Evolutionary conservation across 2,888 invertebrate genomes (phyloP).

Genomic region (Plagodis dolabraria): DNA sequence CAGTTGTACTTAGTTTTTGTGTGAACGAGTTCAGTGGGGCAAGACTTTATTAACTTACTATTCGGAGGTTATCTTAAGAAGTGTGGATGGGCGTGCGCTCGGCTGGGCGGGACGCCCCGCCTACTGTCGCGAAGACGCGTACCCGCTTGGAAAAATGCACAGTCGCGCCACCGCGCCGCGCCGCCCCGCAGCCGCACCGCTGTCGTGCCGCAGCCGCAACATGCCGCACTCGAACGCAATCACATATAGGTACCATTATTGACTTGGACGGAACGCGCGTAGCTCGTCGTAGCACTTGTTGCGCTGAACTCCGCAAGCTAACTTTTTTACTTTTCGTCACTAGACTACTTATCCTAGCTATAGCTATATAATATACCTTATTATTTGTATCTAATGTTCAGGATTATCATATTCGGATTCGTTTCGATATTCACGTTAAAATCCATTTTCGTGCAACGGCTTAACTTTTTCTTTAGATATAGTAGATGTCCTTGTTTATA

Average conservation of each 20-base stretch:
- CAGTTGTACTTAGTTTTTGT: neutral
- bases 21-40: neutral
- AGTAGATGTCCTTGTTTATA: too few relatives aligned
- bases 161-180: constrained; percentile 15
- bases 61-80: constrained; percentile 50
- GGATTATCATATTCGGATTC: too few relatives aligned
- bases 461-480: too few relatives aligned
- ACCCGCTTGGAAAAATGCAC: constrained; percentile 64
- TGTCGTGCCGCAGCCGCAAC: constrained; percentile 26
- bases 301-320: constrained; percentile 37
- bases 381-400: too few relatives aligned
- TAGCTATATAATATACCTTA: too few relatives aligned
- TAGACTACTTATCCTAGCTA: too few relatives aligned
- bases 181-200: constrained; percentile 23
- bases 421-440: too few relatives aligned
- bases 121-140: constrained; percentile 70
- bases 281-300: constrained; percentile 62
- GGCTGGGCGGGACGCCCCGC: constrained; percentile 73
- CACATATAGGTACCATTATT: neutral
- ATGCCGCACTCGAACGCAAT: constrained; percentile 21
- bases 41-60: too few relatives aligned
- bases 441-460: too few relatives aligned
- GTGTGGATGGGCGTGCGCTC: constrained; percentile 65
- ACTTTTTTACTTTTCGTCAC: neutral
- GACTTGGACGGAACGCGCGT: constrained; percentile 13